Evolutionary conservation across 2,888 invertebrate species (phyloP), one percentile per base, ranked within the genome.

Genomic region (Volucella zonaria): DNA sequence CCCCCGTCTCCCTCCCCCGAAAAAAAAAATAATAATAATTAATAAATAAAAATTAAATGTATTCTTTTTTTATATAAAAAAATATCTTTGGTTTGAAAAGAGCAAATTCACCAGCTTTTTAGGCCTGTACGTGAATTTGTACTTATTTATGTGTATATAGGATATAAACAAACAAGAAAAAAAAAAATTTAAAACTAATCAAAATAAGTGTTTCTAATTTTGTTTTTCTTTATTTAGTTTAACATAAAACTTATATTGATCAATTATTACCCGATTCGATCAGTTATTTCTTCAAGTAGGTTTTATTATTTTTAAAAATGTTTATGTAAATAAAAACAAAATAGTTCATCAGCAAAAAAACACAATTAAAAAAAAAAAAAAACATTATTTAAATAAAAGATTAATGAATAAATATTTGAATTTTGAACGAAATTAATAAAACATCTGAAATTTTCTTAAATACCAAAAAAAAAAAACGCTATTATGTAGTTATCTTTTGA

Each of bases 361-460:
- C 1, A 23, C 40, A 61, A 43, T 3, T 40, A 12, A 15, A 71
- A 51, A 40, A 2, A 40, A 52, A 1, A 23, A 23, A 23, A 23
- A 23, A 1, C 1, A 31, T 31, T 6, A 31, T 6, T 31, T 31
- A 31, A 31, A 67, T 12, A 9, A 64, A 49, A 47, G 8, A 56
- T 51, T 3, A 71, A 43, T 62, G 42, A 73, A 73, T 62, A 61
- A 73, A 62, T 52, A 73, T 61, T 73, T 71, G 51, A 73, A 73
- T 62, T 62, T 73, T 62, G 52, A 73, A 73, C 62, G 38, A 62
- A 54, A 54, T 62, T 43, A 61, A 59, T 47, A 14, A 38, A 54
- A 45, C 45, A 11, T n/a, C 12, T 8, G 15, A n/a, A 3, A 9
- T 61, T 45, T 47, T 61, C 8, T 31, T 31, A 31, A 31, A 31